Conservation (phyloP, 2,113 vertebrate species). For the Abramis brama region DNA sequence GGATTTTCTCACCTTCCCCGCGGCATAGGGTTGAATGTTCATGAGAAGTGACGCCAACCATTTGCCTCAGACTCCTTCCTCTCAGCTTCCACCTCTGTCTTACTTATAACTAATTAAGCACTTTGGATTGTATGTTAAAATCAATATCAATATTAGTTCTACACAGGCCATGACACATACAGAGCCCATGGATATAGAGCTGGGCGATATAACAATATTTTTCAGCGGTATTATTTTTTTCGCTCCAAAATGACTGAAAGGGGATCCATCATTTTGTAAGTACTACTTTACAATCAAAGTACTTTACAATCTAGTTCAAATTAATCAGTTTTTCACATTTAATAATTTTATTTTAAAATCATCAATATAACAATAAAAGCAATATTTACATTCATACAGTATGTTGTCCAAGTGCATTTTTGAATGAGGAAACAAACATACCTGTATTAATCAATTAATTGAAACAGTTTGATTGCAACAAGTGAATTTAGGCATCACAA, state of each 20-base stretch:
- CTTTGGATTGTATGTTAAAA: neutral
- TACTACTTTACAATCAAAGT: neutral
- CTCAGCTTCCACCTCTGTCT: neutral
- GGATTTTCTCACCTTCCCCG: conserved; percentile 5
- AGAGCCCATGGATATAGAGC: neutral
- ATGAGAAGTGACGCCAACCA: conserved; percentile 13
- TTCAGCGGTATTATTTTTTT: neutral
- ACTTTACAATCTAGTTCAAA: too few species aligned
- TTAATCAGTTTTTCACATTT: neutral
- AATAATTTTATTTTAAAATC: neutral
- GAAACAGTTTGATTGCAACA: too few species aligned
- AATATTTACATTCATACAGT: too few species aligned
- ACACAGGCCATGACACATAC: neutral
- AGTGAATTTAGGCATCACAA: too few species aligned
- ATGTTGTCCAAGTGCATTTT: too few species aligned
- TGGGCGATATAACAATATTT: neutral
- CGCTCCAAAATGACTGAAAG: neutral
- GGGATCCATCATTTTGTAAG: neutral
- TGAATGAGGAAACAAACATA: too few species aligned
- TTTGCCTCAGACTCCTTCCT: neutral
- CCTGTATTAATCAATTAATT: too few species aligned
- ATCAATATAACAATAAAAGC: neutral
- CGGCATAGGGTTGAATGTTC: conserved; percentile 34
- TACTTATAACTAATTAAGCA: neutral
- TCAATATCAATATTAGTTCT: neutral